Percentiles rank a stretch among this genome's conserved stretches.
phyloP scores from a whole-genome alignment of 2,797 vertebrate genomes.

The Acrossocheilus wenchowensis region DNA sequence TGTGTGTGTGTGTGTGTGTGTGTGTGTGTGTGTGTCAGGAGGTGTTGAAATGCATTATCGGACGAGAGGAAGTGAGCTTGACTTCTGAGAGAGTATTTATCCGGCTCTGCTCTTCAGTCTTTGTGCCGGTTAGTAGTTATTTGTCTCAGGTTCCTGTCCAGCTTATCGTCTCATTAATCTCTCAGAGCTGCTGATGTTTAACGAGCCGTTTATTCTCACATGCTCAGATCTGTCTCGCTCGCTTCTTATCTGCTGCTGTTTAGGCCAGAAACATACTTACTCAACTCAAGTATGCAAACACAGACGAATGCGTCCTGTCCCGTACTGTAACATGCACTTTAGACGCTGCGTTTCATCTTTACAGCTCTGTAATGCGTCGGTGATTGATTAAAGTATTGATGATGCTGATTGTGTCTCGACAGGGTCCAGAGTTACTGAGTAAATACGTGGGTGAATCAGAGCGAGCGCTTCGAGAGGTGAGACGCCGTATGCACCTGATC shows the following conservation, averaged over 20 bases:
- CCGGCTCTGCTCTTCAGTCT: neutral
- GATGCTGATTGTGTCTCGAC: slow-evolving; percentile 33
- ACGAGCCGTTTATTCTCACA: neutral
- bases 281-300: neutral
- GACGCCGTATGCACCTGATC: neutral
- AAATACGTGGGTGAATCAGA: slow-evolving; percentile 98
- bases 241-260: neutral
- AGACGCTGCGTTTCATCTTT: neutral
- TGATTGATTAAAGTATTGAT: neutral
- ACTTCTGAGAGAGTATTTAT: neutral
- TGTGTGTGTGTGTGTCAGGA: slow-evolving; percentile 18
- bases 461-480: slow-evolving; percentile 92
- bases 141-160: slow-evolving; percentile 8
- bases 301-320: neutral
- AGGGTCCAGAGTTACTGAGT: slow-evolving; percentile 95
- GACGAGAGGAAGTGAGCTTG: neutral
- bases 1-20: too few species aligned
- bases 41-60: slow-evolving; percentile 17
- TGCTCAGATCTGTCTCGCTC: neutral
- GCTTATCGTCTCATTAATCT: slow-evolving; percentile 23
- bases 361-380: neutral
- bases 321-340: neutral
- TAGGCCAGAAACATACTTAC: neutral
- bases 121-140: neutral
- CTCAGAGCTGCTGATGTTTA: neutral